These are phyloP conservation scores for Geotria australis DNA, from an alignment of 2,797 vertebrate species.

Conservation along the genomic window DNA sequence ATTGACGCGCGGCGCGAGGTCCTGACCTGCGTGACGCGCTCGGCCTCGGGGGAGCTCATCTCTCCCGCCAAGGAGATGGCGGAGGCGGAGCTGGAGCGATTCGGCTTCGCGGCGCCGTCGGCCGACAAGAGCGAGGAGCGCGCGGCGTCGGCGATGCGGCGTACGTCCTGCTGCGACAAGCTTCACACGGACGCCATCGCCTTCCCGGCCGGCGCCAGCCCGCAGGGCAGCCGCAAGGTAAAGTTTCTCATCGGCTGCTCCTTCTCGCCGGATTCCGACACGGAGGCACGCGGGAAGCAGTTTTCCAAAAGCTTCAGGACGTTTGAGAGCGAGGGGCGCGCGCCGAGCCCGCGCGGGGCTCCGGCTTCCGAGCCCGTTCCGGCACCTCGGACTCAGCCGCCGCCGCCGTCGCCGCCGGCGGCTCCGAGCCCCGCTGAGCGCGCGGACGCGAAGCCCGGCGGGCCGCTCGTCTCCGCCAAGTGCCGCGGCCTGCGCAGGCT, in stretches of 20 bases:
- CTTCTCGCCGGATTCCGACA: slow-evolving; percentile 90
- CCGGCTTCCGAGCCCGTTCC: too few species aligned
- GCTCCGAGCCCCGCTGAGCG: background rate
- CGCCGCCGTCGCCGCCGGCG: too few species aligned
- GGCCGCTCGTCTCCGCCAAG: background rate
- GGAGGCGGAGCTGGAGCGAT: too few species aligned
- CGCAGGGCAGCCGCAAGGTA: slow-evolving; percentile 19
- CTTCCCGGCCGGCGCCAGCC: background rate
- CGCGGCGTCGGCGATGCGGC: too few species aligned
- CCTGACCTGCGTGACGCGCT: background rate
- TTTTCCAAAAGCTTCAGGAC: slow-evolving; percentile 1
- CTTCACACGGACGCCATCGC: background rate
- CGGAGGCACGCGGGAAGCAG: slow-evolving; percentile 38
- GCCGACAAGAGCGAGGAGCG: too few species aligned
- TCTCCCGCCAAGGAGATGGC: too few species aligned
- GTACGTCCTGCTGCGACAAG: background rate
- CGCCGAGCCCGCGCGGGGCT: background rate
- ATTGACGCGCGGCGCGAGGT: background rate
- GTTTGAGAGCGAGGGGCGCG: background rate
- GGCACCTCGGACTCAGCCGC: too few species aligned
- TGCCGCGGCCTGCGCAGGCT: background rate
- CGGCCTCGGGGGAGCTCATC: background rate
- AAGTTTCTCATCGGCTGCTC: slow-evolving; percentile 91
- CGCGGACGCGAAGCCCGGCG: background rate
- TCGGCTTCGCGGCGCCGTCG: too few species aligned